A percentile compares a stretch with the other conserved stretches of the same genome.
Conservation (phyloP, 2,888 invertebrate genomes). For the Taphrorychus bicolor region DNA sequence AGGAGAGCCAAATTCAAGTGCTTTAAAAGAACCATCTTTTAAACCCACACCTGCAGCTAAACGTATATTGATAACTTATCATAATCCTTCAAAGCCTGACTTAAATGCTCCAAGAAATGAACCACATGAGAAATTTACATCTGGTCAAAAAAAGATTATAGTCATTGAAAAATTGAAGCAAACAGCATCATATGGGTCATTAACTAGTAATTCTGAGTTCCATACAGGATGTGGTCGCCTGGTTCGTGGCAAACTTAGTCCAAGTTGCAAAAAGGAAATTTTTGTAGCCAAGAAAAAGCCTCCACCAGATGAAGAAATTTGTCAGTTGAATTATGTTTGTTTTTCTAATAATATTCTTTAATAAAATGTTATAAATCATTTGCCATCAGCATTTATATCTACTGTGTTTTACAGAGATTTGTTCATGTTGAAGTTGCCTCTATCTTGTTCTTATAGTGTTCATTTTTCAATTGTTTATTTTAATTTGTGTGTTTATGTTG, state of each 20-base stretch:
- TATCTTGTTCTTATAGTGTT: too few species aligned
- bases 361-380: neutral
- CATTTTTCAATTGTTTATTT: too few species aligned
- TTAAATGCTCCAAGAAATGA: neutral
- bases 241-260: conserved; percentile 20
- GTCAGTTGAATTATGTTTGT: conserved; percentile 16
- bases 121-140: too few species aligned
- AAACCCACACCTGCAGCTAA: conserved; percentile 6
- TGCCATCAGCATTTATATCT: too few species aligned
- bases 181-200: conserved; percentile 10
- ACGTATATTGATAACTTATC: conserved; percentile 18
- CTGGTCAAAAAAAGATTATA: conserved; percentile 11
- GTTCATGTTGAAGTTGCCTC: too few species aligned
- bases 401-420: too few species aligned
- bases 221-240: neutral
- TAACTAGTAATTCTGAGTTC: neutral
- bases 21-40: too few species aligned
- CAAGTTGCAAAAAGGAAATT: conserved; percentile 22
- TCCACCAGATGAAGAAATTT: conserved; percentile 10
- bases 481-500: too few species aligned
- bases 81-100: neutral
- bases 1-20: conserved; percentile 19
- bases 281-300: conserved; percentile 21
- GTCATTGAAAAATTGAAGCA: conserved; percentile 27
- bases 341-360: conserved; percentile 23